Conservation (phyloP, 2,888 invertebrate species). For the Teinopalpus imperialis region DNA sequence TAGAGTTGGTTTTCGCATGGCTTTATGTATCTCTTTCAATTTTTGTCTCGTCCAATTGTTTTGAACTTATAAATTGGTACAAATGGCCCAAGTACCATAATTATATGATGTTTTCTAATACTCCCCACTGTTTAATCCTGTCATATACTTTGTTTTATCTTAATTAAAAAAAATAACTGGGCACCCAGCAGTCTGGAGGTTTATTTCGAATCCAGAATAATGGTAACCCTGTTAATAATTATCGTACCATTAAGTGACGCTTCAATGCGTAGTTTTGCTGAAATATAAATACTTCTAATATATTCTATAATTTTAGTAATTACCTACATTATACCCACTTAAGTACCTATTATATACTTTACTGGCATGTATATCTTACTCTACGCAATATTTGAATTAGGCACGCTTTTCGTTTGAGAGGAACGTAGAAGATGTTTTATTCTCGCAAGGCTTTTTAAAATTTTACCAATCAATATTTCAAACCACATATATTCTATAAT, state of each 20-base stretch:
- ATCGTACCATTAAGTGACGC: constrained; percentile 76
- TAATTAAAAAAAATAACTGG: constrained; percentile 40
- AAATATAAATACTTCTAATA: constrained; percentile 67
- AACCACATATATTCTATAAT: constrained; percentile 36
- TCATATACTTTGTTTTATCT: constrained; percentile 31
- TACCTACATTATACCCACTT: constrained; percentile 76
- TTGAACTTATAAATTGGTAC: constrained; percentile 30
- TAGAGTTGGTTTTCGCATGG: constrained; percentile 68
- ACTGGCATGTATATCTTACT: constrained; percentile 69
- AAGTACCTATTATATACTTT: constrained; percentile 70
- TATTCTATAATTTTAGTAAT: constrained; percentile 77
- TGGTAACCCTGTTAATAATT: constrained; percentile 67
- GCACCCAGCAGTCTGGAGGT: constrained; percentile 65
- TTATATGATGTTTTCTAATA: constrained; percentile 21
- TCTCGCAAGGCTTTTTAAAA: constrained; percentile 71
- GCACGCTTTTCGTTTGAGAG: constrained; percentile 58
- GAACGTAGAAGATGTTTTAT: constrained; percentile 48
- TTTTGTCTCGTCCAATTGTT: constrained; percentile 39
- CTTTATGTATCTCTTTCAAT: constrained; percentile 56
- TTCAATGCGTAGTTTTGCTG: constrained; percentile 77
- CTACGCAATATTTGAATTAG: constrained; percentile 63
- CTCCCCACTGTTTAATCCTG: constrained; percentile 23
- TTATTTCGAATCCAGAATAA: constrained; percentile 64
- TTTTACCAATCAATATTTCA: constrained; percentile 40
- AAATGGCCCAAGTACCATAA: constrained; percentile 34